These are phyloP conservation scores for Sacculina carcini DNA, from an alignment of 2,888 invertebrate genomes.

Conservation along the genomic window DNA sequence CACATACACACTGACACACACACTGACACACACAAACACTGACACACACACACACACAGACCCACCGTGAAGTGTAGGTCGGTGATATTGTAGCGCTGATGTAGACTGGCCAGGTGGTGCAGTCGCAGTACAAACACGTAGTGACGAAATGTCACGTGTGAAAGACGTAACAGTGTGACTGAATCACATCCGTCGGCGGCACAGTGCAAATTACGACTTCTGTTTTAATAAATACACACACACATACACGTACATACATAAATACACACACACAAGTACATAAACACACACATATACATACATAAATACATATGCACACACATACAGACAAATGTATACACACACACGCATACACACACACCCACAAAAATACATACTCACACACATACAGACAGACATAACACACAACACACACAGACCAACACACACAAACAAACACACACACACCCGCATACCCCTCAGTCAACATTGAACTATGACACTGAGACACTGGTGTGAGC, in stretches of 20 bases:
- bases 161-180: constrained; percentile 63
- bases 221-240: constrained; percentile 6
- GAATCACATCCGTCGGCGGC: constrained; percentile 56
- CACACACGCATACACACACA: no score
- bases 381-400: no score
- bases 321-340: background rate
- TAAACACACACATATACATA: no score
- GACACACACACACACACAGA: constrained; percentile 14
- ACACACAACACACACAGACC: no score
- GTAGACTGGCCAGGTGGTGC: constrained; percentile 55
- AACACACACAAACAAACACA: no score
- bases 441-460: background rate
- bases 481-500: no score
- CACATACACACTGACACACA: no score
- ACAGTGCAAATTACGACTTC: constrained; percentile 32
- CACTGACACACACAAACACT: no score
- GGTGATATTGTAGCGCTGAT: constrained; percentile 54
- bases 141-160: constrained; percentile 60
- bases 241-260: background rate
- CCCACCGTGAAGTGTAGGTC: constrained; percentile 58
- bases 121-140: constrained; percentile 63
- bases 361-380: no score
- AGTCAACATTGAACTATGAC: no score
- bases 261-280: no score
- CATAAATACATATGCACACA: no score